Conservation (phyloP, 2,888 invertebrate genomes). For the Aporophyla lueneburgensis region DNA sequence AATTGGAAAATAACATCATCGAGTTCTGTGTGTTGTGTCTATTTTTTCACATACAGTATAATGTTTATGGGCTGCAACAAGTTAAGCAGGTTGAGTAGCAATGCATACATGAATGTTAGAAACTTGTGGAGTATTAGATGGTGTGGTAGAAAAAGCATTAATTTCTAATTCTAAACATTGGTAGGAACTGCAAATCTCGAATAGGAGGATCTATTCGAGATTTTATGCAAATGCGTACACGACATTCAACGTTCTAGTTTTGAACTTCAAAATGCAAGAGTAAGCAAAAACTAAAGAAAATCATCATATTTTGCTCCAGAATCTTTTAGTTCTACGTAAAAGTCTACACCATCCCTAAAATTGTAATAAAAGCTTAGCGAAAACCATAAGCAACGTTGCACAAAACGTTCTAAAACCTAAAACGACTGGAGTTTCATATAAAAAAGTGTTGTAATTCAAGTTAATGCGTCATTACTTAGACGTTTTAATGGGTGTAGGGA, state of each 20-base stretch:
- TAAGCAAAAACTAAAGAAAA: no score
- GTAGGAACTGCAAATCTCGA: no score
- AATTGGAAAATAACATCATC: constrained; percentile 43
- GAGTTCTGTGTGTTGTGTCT: constrained; percentile 5
- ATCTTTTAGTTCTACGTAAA: neutral
- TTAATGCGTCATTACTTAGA: constrained; percentile 74
- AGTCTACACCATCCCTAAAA: constrained; percentile 1
- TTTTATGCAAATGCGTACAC: constrained; percentile 14
- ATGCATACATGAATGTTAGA: neutral
- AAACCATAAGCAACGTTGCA: constrained; percentile 20
- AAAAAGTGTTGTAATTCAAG: constrained; percentile 65
- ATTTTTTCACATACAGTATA: neutral
- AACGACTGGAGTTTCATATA: constrained; percentile 40
- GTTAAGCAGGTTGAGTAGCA: neutral
- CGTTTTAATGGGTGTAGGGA: constrained; percentile 77
- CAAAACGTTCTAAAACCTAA: constrained; percentile 48
- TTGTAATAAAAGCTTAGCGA: constrained; percentile 8
- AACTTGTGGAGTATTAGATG: neutral
- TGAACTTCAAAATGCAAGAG: constrained; percentile 3
- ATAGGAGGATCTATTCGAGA: neutral
- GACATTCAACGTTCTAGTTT: neutral
- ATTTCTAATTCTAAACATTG: constrained; percentile 28
- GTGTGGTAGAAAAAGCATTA: neutral
- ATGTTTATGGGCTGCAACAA: constrained; percentile 11
- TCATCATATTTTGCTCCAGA: neutral